Percentiles rank a stretch among this genome's conserved stretches.
Conservation (phyloP, 2,888 invertebrate species). For the Ophion slaviceki region DNA sequence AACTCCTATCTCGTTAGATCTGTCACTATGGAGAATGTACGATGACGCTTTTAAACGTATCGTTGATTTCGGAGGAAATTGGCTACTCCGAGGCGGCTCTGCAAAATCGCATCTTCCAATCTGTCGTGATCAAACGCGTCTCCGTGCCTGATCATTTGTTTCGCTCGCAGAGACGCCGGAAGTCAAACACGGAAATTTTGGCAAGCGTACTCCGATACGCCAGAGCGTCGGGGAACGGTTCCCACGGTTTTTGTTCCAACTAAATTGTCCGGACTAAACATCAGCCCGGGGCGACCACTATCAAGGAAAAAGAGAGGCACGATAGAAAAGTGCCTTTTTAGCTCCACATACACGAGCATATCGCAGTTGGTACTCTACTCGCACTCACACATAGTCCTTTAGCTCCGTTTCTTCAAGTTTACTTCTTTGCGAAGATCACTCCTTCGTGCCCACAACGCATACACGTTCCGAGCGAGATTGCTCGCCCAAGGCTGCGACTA, state of each 20-base stretch:
- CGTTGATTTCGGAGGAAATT: not conserved
- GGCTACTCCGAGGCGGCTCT: not conserved
- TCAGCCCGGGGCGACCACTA: slow-evolving; percentile 42
- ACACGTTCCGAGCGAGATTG: slow-evolving; percentile 46
- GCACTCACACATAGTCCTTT: slow-evolving; percentile 11
- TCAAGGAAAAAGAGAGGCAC: slow-evolving; percentile 33
- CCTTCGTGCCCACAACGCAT: slow-evolving; percentile 39
- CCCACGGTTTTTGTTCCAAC: slow-evolving; percentile 54
- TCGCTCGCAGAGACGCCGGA: slow-evolving; percentile 36
- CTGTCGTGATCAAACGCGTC: too few relatives aligned
- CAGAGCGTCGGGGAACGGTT: slow-evolving; percentile 22
- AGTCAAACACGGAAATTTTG: slow-evolving; percentile 68
- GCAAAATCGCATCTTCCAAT: too few relatives aligned
- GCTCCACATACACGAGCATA: slow-evolving; percentile 20
- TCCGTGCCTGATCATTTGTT: not conserved
- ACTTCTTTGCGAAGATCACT: slow-evolving; percentile 31
- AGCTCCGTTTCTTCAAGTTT: slow-evolving; percentile 33
- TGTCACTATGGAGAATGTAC: too few relatives aligned
- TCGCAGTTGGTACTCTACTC: slow-evolving; percentile 3
- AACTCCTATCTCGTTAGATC: too few relatives aligned
- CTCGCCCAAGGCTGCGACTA: slow-evolving; percentile 60
- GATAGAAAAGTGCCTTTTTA: slow-evolving; percentile 28
- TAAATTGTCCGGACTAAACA: slow-evolving; percentile 57
- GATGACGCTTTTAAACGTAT: too few relatives aligned
- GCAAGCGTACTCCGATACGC: slow-evolving; percentile 59